These are phyloP conservation scores for Protosalanx chinensis DNA, from an alignment of 2,797 vertebrate species.

Conservation along the genomic window DNA sequence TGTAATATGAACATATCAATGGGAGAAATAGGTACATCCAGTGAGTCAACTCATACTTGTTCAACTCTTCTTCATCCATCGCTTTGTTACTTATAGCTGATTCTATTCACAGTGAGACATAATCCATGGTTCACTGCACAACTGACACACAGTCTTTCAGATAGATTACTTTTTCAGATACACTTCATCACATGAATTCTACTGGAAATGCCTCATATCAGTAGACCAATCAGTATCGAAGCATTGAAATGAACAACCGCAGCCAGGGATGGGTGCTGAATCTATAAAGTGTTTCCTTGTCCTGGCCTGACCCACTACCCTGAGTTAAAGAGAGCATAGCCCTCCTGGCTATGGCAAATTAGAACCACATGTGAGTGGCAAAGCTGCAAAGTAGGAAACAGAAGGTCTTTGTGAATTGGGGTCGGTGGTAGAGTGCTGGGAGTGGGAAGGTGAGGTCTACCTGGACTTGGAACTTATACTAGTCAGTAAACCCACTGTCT, in stretches of 20 bases:
- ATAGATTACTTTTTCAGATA: no score
- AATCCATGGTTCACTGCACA: no score
- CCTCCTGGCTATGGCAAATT: constrained; percentile 46
- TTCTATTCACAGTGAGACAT: no score
- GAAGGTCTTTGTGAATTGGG: constrained; percentile 55
- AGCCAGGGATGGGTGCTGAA: constrained; percentile 29
- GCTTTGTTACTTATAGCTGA: not conserved
- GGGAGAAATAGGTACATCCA: constrained; percentile 5
- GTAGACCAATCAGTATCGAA: constrained; percentile 21
- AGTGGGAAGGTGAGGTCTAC: constrained; percentile 10
- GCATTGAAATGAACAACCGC: constrained; percentile 12
- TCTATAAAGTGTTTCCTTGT: constrained; percentile 62
- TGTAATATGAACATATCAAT: not conserved
- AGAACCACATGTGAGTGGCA: constrained; percentile 54
- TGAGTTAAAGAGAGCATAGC: constrained; percentile 33
- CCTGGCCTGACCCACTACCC: constrained; percentile 49
- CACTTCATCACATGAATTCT: not conserved
- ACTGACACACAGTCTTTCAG: no score
- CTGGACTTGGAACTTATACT: constrained; percentile 1
- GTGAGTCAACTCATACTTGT: constrained; percentile 8
- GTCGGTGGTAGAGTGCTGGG: constrained; percentile 14
- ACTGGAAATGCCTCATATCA: constrained; percentile 10
- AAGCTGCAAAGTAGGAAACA: constrained; percentile 41
- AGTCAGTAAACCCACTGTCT: not conserved
- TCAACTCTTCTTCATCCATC: not conserved